Evolutionary conservation across 2,113 vertebrate species (phyloP), one percentile per base, ranked within the genome.

Genomic region (Phodopus roborovskii): DNA sequence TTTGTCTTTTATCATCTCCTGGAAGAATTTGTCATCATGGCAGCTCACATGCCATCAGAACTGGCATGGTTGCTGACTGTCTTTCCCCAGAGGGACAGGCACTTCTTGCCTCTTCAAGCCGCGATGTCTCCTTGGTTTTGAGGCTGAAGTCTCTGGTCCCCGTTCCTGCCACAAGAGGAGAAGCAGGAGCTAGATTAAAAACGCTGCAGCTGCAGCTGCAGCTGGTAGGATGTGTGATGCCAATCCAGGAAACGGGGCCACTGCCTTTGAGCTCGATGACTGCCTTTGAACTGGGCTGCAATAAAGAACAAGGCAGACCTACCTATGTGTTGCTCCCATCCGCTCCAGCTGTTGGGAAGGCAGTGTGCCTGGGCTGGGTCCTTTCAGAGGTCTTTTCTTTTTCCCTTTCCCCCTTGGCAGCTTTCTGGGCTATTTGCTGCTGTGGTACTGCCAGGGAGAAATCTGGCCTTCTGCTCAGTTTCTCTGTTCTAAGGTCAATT

Each of bases 221-320:
- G 95, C 93, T 96, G 95, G 93, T 64, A 93, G 94, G 66, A 87
- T 93, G 33, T 53, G 70, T 4, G 8, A 8, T 87, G 94, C 90
- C 94, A 97, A 22, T 85, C 87, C 97, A 97, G 87, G 92, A 97
- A 97, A 95, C 2, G 88, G 90, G 88, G 84, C 42, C 74, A 1
- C 94, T 92, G 79, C 78, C 86, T 91, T 71, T 87, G 33, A 96
- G 96, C 96, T 97, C 81, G 89, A 92, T 81, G 92, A 92, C 86
- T 95, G 95, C 94, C 79, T 3, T 75, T 97, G 75, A 48, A 39
- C 91, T 95, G 90, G 89, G 94, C 87, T 62, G 50, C 89, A 56
- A 96, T 97, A 97, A 96, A 94, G 87, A 96, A 95, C 95, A 92
- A 97, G 96, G 96, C 97, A 98, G 98, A 96, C 92, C 82, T 97